Conservation (phyloP, 2,888 invertebrate species). For the Drosophila suboccidentalis region DNA sequence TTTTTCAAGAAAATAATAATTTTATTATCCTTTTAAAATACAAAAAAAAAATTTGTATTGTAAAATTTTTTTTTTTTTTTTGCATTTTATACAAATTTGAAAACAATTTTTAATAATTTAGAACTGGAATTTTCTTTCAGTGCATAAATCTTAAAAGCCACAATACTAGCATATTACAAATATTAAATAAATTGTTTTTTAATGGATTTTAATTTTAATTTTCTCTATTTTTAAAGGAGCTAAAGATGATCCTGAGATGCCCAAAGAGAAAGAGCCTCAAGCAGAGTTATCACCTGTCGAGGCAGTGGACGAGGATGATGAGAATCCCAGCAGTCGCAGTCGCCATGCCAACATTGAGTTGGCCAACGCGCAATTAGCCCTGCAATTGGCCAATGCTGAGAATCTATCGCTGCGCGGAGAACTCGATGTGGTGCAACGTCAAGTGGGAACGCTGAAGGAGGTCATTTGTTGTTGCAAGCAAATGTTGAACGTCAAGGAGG, state of each 20-base stretch:
- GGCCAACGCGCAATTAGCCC: constrained; percentile 88
- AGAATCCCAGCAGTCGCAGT: constrained; percentile 73
- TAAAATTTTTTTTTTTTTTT: too few species aligned
- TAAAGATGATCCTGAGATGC: not conserved
- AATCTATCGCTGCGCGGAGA: constrained; percentile 89
- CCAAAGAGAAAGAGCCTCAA: constrained; percentile 14
- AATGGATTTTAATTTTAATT: not conserved
- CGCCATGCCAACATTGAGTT: constrained; percentile 86
- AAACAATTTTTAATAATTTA: too few species aligned
- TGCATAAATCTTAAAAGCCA: too few species aligned
- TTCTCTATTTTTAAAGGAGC: not conserved
- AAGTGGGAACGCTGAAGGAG: constrained; percentile 91
- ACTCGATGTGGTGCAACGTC: constrained; percentile 89
- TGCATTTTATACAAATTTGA: too few species aligned
- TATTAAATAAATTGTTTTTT: too few species aligned
- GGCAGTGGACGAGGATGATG: constrained; percentile 76
- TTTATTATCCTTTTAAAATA: too few species aligned
- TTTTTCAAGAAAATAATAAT: too few species aligned
- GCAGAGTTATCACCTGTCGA: constrained; percentile 4
- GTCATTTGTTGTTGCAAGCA: constrained; percentile 91
- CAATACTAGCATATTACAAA: too few species aligned
- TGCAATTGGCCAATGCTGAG: constrained; percentile 90
- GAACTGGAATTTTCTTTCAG: too few species aligned
- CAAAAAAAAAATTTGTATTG: too few species aligned
- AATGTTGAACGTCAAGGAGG: constrained; percentile 90